These are phyloP conservation scores for roundworm (Caenorhabditis elegans) DNA, from an alignment of 1,140 invertebrate species.

Conservation along the genomic window WBcel235 BX284606.5:3973501-3974000, in stretches of 20 bases:
- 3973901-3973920: slow-evolving; percentile 24
- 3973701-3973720: background rate
- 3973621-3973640: background rate
- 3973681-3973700: background rate
- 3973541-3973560: slow-evolving; percentile 43
- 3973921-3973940: slow-evolving; percentile 4
- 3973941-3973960: background rate
- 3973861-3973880: background rate
- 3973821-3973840: background rate
- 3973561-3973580: slow-evolving; percentile 22
- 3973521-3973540: slow-evolving; percentile 48
- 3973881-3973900: slow-evolving; percentile 3
- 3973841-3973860: background rate
- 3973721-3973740: slow-evolving; percentile 24
- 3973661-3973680: background rate
- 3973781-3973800: slow-evolving; percentile 14
- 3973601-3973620: background rate
- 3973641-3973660: background rate
- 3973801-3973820: slow-evolving; percentile 5
- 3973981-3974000: background rate
- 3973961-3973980: background rate
- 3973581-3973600: background rate
- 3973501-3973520: slow-evolving; percentile 42
- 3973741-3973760: slow-evolving; percentile 32
- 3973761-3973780: background rate